A percentile compares a stretch with the other conserved stretches of the same genome.
These are phyloP conservation scores for Drosophila saltans DNA, from an alignment of 1,140 invertebrate species.

Conservation along the genomic window DNA sequence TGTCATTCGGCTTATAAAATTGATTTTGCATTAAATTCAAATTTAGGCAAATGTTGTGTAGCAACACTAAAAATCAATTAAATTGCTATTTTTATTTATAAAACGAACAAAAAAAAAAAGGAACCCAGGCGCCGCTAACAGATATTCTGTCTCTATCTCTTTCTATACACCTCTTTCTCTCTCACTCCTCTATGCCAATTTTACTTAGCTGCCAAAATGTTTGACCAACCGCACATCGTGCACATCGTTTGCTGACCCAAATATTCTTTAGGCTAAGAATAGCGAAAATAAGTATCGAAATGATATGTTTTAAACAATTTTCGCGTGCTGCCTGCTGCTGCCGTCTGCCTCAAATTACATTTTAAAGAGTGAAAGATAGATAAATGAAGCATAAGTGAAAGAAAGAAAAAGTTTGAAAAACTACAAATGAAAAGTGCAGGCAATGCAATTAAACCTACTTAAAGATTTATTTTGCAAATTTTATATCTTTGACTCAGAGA, in stretches of 20 bases:
- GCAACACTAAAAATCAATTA: slow-evolving; percentile 66
- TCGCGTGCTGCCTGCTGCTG: slow-evolving; percentile 26
- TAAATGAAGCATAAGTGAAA: neutral
- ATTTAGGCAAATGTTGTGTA: slow-evolving; percentile 12
- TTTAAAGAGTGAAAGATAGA: slow-evolving; percentile 11
- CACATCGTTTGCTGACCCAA: slow-evolving; percentile 69
- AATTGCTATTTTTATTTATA: slow-evolving; percentile 63
- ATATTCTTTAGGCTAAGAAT: slow-evolving; percentile 65
- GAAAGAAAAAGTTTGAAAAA: neutral
- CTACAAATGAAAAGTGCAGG: no score
- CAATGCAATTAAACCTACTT: no score
- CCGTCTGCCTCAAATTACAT: slow-evolving; percentile 48
- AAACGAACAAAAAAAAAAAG: slow-evolving; percentile 7
- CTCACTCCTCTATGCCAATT: slow-evolving; percentile 6
- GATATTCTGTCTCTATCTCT: slow-evolving; percentile 15
- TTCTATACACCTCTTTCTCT: slow-evolving; percentile 5
- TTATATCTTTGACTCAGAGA: no score
- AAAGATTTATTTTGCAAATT: no score
- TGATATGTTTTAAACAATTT: slow-evolving; percentile 23
- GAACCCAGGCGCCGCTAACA: slow-evolving; percentile 37
- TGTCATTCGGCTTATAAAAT: slow-evolving; percentile 55
- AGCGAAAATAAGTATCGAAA: slow-evolving; percentile 53
- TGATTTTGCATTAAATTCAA: slow-evolving; percentile 62
- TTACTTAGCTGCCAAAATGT: slow-evolving; percentile 55
- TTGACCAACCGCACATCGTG: slow-evolving; percentile 49